phyloP scores from a whole-genome alignment of 23 tunicate species.

The Halocynthia roretzi region DNA sequence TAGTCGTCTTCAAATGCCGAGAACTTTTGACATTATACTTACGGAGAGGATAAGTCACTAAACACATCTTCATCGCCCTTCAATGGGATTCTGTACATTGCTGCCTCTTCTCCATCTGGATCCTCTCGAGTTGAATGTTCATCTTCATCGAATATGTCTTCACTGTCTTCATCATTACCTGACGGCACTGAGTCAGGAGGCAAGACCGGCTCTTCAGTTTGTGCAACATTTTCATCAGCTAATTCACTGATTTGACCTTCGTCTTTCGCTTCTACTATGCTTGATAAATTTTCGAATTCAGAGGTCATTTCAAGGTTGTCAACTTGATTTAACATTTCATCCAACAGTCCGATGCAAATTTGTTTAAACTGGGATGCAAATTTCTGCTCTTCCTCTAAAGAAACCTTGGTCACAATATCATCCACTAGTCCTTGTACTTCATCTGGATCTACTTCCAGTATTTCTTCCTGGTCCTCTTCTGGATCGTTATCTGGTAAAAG shows the following conservation, averaged over 20 bases:
- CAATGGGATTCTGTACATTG: slow-evolving; percentile 51
- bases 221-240: not conserved
- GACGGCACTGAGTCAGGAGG: not conserved
- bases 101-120: slow-evolving; percentile 42
- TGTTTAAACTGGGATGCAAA: not conserved
- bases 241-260: not conserved
- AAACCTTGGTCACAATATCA: not conserved
- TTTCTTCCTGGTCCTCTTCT: not conserved
- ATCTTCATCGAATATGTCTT: not conserved
- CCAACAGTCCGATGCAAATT: not conserved
- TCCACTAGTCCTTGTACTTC: not conserved
- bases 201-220: not conserved
- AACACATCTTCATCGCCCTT: slow-evolving; percentile 46
- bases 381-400: not conserved
- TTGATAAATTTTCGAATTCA: not conserved
- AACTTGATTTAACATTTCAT: not conserved
- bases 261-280: not conserved
- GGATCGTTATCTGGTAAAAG: not conserved
- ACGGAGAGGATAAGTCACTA: too few species aligned
- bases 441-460: not conserved
- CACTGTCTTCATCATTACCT: not conserved
- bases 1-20: too few species aligned
- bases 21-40: too few species aligned
- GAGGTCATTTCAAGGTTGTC: not conserved
- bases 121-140: not conserved